Evolutionary conservation across 2,797 vertebrate species (phyloP), one percentile per base, ranked within the genome.

Genomic region (Loriculus beryllinus): DNA sequence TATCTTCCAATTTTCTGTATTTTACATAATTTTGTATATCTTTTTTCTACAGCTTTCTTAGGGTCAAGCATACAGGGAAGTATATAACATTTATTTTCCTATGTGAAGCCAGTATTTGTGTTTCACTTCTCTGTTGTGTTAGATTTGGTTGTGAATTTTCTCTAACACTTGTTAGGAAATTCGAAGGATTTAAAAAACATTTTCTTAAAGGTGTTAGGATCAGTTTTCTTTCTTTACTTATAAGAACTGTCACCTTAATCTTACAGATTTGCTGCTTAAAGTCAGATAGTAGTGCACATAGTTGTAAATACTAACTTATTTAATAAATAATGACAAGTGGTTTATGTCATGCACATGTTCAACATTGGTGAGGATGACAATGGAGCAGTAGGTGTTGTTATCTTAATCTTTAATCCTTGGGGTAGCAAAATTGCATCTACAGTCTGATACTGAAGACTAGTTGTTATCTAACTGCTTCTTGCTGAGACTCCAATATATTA

Each of bases 371-470:
- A 83, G 28, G 22, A 2, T 39, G 35, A 28, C 37, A 60, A 4
- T 17, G 59, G 25, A n/a, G 23, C 5, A 1, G 33, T 48, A 57
- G 25, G 8, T 57, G 13, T 0, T 49, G 22, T 0, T 10, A 0
- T 22, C 17, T 43, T 23, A 33, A 19, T 64, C 8, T 12, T 29
- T 67, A 0, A 0, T 23, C 15, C 68, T 64, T 68, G 31, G 31
- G 28, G 35, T 12, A 64, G 10, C 6, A 12, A 9, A 51, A 83
- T 12, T 90, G 3, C 49, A 49, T 70, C 47, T 74, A 19, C 29
- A 35, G n/a, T 8, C 51, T 57, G 21, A 39, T 49, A 45, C 21
- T n/a, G 29, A 85, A 33, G 14, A 21, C 4, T 81, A 26, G 10
- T 23, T 5, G 1, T 12, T 64, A 6, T 59, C 31, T 59, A 6